Percentiles rank a stretch among this genome's conserved stretches.
Conservation (phyloP, 1,140 invertebrate species). For the Aphidius gifuensis region DNA sequence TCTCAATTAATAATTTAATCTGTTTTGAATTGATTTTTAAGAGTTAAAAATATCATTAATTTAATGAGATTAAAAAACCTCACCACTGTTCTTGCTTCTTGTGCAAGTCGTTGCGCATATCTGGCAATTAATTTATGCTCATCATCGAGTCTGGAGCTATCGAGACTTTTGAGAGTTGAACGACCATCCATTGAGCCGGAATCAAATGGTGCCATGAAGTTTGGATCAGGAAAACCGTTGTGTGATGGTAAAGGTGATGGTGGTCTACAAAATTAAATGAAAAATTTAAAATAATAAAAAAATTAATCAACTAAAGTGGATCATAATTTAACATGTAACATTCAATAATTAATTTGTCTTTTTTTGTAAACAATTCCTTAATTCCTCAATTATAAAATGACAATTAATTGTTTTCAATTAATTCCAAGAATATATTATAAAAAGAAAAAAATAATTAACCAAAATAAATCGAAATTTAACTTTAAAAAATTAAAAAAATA, state of each 20-base stretch:
- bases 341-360: not conserved
- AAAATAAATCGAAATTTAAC: not conserved
- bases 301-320: slow-evolving; percentile 5
- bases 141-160: slow-evolving; percentile 73
- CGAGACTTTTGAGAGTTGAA: slow-evolving; percentile 66
- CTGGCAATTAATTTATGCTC: slow-evolving; percentile 94
- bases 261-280: slow-evolving; percentile 57
- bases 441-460: not conserved
- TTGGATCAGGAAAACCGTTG: slow-evolving; percentile 78
- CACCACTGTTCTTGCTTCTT: slow-evolving; percentile 82
- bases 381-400: too few relatives aligned
- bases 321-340: not conserved
- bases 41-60: not conserved
- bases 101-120: slow-evolving; percentile 90
- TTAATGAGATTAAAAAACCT: not conserved
- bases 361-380: too few relatives aligned
- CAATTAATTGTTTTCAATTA: too few relatives aligned
- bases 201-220: slow-evolving; percentile 67
- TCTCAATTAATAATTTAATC: too few relatives aligned
- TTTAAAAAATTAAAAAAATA: not conserved
- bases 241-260: slow-evolving; percentile 84
- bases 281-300: not conserved
- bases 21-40: not conserved
- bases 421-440: too few relatives aligned
- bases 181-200: slow-evolving; percentile 79